Percentiles rank a stretch among this genome's conserved stretches.
phyloP scores from a whole-genome alignment of 2,888 invertebrate genomes.

The Amphimallon solstitiale region DNA sequence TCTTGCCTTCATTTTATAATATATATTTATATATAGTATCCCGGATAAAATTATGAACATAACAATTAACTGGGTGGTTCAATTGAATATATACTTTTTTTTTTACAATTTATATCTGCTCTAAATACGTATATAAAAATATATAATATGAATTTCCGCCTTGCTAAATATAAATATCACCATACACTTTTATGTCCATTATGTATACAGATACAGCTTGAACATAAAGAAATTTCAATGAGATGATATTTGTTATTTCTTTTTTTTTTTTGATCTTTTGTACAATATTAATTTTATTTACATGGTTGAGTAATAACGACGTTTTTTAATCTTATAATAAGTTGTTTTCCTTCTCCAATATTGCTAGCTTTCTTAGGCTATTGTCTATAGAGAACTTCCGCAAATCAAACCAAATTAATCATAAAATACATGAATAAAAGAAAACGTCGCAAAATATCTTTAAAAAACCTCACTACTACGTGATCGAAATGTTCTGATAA shows the following conservation, averaged over 20 bases:
- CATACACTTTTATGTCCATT: not conserved
- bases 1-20: slow-evolving; percentile 4
- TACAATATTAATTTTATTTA: slow-evolving; percentile 18
- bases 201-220: too few species aligned
- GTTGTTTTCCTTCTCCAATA: not conserved
- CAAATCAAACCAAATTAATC: too few species aligned
- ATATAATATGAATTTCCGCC: not conserved
- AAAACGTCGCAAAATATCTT: not conserved
- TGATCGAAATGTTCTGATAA: slow-evolving; percentile 14
- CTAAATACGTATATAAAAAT: slow-evolving; percentile 30
- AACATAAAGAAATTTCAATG: too few species aligned
- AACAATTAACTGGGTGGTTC: slow-evolving; percentile 12
- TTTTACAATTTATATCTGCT: slow-evolving; percentile 4
- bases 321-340: not conserved
- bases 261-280: not conserved
- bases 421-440: not conserved
- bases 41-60: slow-evolving; percentile 1
- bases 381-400: not conserved
- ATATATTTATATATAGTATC: slow-evolving; percentile 3
- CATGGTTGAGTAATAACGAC: not conserved
- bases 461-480: not conserved
- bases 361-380: slow-evolving; percentile 19
- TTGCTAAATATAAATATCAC: slow-evolving; percentile 8
- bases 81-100: not conserved
- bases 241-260: slow-evolving; percentile 1